Percentiles rank a stretch among this genome's conserved stretches.
Evolutionary conservation across 2,797 vertebrate genomes (phyloP).

Genomic region (Vultur gryphus): DNA sequence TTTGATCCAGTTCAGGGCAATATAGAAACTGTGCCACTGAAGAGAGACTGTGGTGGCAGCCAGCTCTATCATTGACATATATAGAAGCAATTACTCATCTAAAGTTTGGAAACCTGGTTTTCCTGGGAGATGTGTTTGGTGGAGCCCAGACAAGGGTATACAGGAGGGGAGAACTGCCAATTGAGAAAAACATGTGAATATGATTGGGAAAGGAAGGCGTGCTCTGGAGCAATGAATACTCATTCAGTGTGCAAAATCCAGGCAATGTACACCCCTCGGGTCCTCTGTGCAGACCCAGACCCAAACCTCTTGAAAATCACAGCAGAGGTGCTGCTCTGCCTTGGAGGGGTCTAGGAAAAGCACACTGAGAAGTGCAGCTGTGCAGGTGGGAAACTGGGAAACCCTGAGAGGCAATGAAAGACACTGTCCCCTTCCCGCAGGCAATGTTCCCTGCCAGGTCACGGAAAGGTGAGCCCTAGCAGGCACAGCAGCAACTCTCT

Average conservation of each 20-base stretch:
- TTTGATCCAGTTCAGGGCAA: background rate
- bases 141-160: background rate
- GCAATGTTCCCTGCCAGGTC: background rate
- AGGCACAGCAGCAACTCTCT: background rate
- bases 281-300: background rate
- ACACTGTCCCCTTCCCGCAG: background rate
- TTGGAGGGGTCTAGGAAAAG: background rate
- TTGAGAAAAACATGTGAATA: rapidly evolving
- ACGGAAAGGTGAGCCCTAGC: background rate
- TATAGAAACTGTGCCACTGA: background rate
- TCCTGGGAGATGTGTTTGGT: background rate
- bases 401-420: background rate
- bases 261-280: rapidly evolving
- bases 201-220: background rate
- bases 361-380: background rate
- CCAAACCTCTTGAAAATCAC: background rate
- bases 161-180: rapidly evolving
- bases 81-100: background rate
- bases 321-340: background rate
- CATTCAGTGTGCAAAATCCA: background rate
- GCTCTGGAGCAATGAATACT: background rate
- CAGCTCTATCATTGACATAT: background rate
- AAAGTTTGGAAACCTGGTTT: background rate
- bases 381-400: background rate
- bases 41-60: background rate